Conservation (phyloP, 2,113 vertebrate genomes). For the Rhodinocichla rosea region DNA sequence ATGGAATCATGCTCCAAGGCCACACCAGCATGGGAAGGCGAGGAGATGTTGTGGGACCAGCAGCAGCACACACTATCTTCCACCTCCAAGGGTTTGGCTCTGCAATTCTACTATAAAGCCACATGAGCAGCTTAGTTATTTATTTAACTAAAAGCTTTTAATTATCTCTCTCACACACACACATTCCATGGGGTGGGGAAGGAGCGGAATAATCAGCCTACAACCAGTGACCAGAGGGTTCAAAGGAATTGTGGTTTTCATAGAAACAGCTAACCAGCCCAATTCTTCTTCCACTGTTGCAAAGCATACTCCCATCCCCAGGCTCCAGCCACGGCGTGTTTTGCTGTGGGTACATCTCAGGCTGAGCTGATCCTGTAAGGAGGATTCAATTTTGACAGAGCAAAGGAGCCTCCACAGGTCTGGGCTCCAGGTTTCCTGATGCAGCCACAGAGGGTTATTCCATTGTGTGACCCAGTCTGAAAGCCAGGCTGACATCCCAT, state of each 20-base stretch:
- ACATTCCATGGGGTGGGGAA: neutral
- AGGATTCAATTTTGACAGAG: neutral
- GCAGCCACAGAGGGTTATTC: neutral
- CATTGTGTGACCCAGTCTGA: neutral
- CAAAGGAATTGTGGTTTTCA: conserved; percentile 19
- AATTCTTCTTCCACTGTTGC: neutral
- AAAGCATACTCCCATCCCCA: rapidly evolving
- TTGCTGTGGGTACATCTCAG: neutral
- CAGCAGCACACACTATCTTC: neutral
- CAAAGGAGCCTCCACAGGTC: neutral
- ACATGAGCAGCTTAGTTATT: neutral
- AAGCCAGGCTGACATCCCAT: neutral
- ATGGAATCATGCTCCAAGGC: neutral
- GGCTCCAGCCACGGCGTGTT: rapidly evolving
- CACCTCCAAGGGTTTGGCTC: neutral
- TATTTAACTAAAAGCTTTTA: conserved; percentile 55
- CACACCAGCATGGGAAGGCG: rapidly evolving
- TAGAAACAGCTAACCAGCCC: neutral
- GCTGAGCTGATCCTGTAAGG: neutral
- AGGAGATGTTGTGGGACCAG: neutral
- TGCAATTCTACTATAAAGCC: neutral
- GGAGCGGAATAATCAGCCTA: conserved; percentile 35
- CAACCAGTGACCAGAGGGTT: neutral
- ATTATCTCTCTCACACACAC: conserved; percentile 41
- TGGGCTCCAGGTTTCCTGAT: neutral